Conservation (phyloP, 2,797 vertebrate genomes). For the Pachyuromys duprasi region DNA sequence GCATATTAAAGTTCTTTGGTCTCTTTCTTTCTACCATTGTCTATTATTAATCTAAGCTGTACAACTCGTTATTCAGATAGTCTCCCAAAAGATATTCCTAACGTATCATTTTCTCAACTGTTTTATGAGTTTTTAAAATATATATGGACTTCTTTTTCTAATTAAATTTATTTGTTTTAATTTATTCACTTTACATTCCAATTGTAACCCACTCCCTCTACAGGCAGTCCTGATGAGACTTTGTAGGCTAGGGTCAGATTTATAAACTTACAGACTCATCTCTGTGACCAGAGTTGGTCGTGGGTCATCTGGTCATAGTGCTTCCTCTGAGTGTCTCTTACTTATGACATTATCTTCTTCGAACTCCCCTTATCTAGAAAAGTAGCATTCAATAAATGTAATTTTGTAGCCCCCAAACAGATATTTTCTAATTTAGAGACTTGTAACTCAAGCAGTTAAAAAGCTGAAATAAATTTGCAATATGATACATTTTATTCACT, state of each 20-base stretch:
- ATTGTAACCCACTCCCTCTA: too few relatives aligned
- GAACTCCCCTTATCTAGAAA: neutral
- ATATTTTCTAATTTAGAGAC: neutral
- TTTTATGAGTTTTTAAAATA: neutral
- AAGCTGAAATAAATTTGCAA: neutral
- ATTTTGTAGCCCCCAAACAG: neutral
- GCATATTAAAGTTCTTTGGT: neutral
- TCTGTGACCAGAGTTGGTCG: neutral
- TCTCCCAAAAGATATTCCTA: neutral
- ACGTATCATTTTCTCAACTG: neutral
- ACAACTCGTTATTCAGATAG: neutral
- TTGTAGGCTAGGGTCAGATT: too few relatives aligned
- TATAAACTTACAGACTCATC: neutral
- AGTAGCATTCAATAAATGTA: neutral
- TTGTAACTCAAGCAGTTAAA: neutral
- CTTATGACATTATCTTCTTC: neutral
- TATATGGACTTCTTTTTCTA: neutral
- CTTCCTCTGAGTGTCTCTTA: neutral
- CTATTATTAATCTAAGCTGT: neutral
- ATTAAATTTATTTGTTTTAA: too few relatives aligned
- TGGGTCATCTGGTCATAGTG: neutral
- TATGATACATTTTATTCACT: neutral
- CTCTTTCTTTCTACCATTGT: neutral
- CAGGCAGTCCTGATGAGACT: too few relatives aligned
- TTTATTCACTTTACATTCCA: too few relatives aligned